Evolutionary conservation across 2,113 vertebrate species (phyloP).

Genomic region (Nycticryphes semicollaris): DNA sequence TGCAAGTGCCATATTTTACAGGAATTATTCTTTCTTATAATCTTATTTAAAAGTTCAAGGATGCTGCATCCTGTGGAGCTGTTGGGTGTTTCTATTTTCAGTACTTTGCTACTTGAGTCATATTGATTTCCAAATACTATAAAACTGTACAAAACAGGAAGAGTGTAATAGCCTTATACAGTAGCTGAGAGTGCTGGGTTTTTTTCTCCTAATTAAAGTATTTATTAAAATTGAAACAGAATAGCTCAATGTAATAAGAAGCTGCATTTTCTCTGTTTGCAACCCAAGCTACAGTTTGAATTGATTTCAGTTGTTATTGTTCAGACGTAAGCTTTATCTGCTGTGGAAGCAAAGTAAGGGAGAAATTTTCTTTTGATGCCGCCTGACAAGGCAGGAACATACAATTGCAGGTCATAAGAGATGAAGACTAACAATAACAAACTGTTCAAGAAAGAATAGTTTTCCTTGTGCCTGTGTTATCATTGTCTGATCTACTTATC

Average conservation of each 20-base stretch:
- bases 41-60: conserved; percentile 53
- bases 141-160: conserved; percentile 68
- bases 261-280: not conserved
- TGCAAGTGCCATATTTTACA: conserved; percentile 50
- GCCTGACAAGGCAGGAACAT: not conserved
- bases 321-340: not conserved
- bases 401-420: not conserved
- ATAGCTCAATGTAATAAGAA: conserved; percentile 1
- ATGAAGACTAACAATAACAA: not conserved
- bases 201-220: conserved; percentile 30
- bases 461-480: not conserved
- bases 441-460: not conserved
- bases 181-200: not conserved
- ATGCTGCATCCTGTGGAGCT: conserved; percentile 43
- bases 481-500: not conserved
- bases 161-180: conserved; percentile 21
- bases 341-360: not conserved
- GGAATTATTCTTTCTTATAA: conserved; percentile 48
- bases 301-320: not conserved
- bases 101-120: conserved; percentile 52
- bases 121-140: conserved; percentile 70
- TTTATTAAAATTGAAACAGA: conserved; percentile 58
- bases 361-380: not conserved
- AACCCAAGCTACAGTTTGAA: not conserved
- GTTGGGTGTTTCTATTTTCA: conserved; percentile 62